Conservation (phyloP, 2,797 vertebrate genomes). For the Spheniscus humboldti region DNA sequence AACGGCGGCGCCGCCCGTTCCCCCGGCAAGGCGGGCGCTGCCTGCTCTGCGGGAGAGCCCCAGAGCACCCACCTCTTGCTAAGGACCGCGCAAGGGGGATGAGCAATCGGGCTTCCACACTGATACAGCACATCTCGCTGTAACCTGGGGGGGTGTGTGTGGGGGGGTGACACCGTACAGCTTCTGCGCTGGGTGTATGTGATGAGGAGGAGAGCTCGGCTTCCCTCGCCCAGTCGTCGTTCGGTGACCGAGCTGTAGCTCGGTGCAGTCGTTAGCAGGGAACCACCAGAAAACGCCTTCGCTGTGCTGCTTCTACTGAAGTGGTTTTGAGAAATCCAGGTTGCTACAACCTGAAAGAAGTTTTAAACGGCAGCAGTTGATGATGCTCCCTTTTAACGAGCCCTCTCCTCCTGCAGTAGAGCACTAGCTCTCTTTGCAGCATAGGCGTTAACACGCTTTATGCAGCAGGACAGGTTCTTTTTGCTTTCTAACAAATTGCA, state of each 20-base stretch:
- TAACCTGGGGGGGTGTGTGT: not conserved
- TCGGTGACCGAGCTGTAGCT: not conserved
- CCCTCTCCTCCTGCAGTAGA: not conserved
- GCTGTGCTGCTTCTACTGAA: not conserved
- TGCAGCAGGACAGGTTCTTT: not conserved
- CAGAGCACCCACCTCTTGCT: not conserved
- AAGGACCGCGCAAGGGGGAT: not conserved
- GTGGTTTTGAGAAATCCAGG: not conserved
- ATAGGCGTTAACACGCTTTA: not conserved
- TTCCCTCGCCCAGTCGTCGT: not conserved
- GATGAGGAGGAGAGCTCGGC: not conserved
- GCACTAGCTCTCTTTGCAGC: not conserved
- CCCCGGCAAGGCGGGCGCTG: not conserved
- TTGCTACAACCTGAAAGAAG: not conserved
- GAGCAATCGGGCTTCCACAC: not conserved
- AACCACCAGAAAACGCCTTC: not conserved
- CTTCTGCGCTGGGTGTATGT: not conserved
- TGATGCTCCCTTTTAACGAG: not conserved
- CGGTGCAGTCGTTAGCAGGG: not conserved
- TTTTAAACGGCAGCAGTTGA: fast-evolving
- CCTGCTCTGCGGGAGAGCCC: not conserved
- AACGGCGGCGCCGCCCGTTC: conserved; percentile 24
- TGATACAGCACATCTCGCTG: not conserved
- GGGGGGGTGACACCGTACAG: not conserved
- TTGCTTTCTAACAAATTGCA: not conserved